These are phyloP conservation scores for Sinotaia quadrata DNA, from an alignment of 2,888 invertebrate genomes.

Conservation along the genomic window DNA sequence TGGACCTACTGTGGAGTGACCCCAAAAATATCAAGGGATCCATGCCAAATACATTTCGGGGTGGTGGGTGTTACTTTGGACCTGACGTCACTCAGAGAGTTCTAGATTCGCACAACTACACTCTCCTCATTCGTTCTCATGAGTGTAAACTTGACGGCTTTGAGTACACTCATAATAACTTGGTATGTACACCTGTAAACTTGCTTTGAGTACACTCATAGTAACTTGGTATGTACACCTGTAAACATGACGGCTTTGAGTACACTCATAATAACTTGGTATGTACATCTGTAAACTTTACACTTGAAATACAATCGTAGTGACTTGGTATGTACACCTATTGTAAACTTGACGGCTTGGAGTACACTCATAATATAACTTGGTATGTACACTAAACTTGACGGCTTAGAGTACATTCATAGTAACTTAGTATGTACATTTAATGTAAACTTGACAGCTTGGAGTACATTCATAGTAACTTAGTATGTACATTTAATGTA, in stretches of 20 bases:
- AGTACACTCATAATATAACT: no score
- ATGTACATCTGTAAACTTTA: no score
- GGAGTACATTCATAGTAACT: no score
- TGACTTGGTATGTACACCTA: no score
- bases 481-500: no score
- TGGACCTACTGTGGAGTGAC: constrained; percentile 95
- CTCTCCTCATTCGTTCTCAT: constrained; percentile 88
- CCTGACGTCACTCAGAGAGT: constrained; percentile 88
- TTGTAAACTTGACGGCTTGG: no score
- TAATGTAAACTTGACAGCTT: no score
- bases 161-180: constrained; percentile 87
- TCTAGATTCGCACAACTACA: constrained; percentile 83
- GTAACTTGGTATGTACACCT: constrained; percentile 72
- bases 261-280: constrained; percentile 87
- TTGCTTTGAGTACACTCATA: neutral
- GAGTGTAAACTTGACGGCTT: constrained; percentile 95
- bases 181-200: constrained; percentile 77
- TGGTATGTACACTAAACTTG: no score
- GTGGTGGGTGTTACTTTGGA: constrained; percentile 94
- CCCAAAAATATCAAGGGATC: constrained; percentile 76
- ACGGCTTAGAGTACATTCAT: no score
- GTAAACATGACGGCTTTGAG: constrained; percentile 93
- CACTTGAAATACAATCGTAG: no score
- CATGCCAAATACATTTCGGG: constrained; percentile 78
- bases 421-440: no score